Conservation (phyloP, 2,113 vertebrate genomes). For the Pituophis catenifer region DNA sequence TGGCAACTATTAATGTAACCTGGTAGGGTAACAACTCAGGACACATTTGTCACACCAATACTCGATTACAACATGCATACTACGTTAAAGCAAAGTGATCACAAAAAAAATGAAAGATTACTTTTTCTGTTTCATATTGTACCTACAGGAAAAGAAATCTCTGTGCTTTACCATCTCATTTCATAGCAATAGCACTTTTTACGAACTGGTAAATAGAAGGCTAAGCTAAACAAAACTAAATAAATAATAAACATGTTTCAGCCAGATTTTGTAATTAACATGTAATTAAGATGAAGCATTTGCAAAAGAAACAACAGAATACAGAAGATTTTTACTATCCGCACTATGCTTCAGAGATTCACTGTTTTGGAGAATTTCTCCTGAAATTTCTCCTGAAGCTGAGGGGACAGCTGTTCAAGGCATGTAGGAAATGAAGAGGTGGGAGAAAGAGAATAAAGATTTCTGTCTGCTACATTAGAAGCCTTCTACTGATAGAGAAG, state of each 20-base stretch:
- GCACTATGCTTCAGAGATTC: neutral
- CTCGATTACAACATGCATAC: neutral
- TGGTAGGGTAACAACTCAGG: neutral
- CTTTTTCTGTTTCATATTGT: constrained; percentile 57
- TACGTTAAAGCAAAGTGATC: neutral
- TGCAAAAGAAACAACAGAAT: neutral
- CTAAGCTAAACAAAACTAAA: constrained; percentile 39
- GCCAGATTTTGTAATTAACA: constrained; percentile 16
- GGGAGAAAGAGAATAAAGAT: neutral
- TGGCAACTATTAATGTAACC: neutral
- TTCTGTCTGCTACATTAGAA: neutral
- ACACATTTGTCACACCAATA: neutral
- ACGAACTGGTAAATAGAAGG: constrained; percentile 29
- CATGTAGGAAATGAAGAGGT: neutral
- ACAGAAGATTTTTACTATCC: neutral
- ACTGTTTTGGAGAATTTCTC: neutral
- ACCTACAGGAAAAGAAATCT: constrained; percentile 36
- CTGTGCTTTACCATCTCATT: constrained; percentile 21
- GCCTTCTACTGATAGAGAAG: neutral
- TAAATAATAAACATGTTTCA: constrained; percentile 4
- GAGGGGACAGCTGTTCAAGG: neutral
- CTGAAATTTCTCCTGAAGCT: neutral
- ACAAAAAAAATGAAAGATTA: constrained; percentile 17
- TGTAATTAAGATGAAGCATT: constrained; percentile 12
- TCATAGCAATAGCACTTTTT: constrained; percentile 4